Evolutionary conservation across 2,888 invertebrate genomes (phyloP), one percentile per base, ranked within the genome.

Genomic region (Sphinx pinastri): DNA sequence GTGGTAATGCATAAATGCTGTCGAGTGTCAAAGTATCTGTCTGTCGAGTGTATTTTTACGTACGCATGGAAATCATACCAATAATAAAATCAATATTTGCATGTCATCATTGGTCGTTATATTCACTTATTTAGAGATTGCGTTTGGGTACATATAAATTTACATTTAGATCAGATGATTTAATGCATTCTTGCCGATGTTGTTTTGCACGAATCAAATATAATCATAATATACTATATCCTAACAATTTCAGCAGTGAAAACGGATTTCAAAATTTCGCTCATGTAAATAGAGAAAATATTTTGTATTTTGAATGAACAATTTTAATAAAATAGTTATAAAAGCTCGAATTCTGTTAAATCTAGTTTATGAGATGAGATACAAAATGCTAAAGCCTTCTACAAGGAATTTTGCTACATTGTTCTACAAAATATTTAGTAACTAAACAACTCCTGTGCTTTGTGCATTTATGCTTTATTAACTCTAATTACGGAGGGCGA

Each of bases 1-100:
- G 80, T 74, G 82, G 80, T 86, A 88, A 91, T 89, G 91, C 87
- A 85, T 78, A 81, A 89, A 88, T 84, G 85, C 75, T 90, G 89
- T 91, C 76, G 82, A 79, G 84, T 86, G 88, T 85, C 88, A 81
- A 77, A 60, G 31, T 69, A 38, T 69, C 52, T 25, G 25, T 2
- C 25, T 25, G 25, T 25, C 25, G 25, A 2, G 25, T 25, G 25
- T 25, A 25, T 25, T 68, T 49, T 25, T 25, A 13, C 38, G 6
- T 38, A 1, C 13, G 49, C 47, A 19, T 16, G 7, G 13, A 49
- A 47, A 16, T 7, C 16, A 19, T 63, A 63, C 49, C 47, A 13
- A 63, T 11, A 16, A 63, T 19, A 19, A 60, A 2, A 10, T 45
- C 16, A 0, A 57, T 57, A 57, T 63, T 49, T 16, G 19, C 47